A percentile compares a stretch with the other conserved stretches of the same genome.
Evolutionary conservation across 1,140 invertebrate genomes (phyloP).

Genomic region (Antheraea mylitta): DNA sequence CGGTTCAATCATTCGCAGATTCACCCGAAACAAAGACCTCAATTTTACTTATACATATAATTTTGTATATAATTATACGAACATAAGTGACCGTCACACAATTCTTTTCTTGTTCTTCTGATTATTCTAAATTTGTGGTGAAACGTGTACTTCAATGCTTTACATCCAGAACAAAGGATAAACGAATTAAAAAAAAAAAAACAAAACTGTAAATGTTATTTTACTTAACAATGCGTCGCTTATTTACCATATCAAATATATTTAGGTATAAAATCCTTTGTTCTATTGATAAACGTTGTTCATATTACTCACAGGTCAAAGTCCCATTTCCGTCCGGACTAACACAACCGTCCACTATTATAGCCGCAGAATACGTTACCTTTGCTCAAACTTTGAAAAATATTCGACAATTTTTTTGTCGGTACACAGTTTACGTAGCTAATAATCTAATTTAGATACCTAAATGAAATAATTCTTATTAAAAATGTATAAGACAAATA

Average conservation of each 20-base stretch:
- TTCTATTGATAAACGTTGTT: conserved; percentile 8
- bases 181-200: neutral
- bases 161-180: neutral
- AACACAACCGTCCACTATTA: neutral
- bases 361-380: neutral
- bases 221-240: neutral
- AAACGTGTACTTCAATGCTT: too few relatives aligned
- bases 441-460: too few relatives aligned
- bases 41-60: too few relatives aligned
- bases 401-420: neutral
- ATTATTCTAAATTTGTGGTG: too few relatives aligned
- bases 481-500: too few relatives aligned
- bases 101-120: too few relatives aligned
- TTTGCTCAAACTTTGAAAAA: neutral
- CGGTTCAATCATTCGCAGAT: too few relatives aligned
- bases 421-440: too few relatives aligned
- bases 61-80: too few relatives aligned
- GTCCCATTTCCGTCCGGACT: conserved; percentile 12
- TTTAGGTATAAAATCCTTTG: conserved; percentile 12
- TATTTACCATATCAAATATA: neutral
- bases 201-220: neutral
- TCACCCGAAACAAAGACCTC: too few relatives aligned
- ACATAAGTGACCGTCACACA: too few relatives aligned
- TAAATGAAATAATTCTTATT: too few relatives aligned
- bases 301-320: conserved; percentile 21